phyloP scores from a whole-genome alignment of 2,888 invertebrate species.

The Sepioteuthis lessoniana region DNA sequence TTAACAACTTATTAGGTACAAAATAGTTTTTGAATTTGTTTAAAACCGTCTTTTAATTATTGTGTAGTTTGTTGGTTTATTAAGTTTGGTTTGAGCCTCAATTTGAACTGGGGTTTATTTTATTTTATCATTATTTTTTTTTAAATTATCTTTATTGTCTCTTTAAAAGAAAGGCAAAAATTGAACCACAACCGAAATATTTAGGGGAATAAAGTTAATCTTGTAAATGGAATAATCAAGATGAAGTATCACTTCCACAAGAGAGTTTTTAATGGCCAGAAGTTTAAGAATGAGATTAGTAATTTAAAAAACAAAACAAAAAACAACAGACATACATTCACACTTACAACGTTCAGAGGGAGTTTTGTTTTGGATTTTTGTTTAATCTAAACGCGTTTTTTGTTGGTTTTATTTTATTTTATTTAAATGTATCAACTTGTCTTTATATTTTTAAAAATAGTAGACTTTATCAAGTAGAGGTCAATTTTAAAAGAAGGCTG shows the following conservation, averaged over 20 bases:
- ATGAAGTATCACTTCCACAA: not conserved
- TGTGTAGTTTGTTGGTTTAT: not conserved
- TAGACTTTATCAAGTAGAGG: no score
- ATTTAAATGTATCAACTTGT: not conserved
- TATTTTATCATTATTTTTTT: not conserved
- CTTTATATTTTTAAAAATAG: no score
- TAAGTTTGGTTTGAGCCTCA: not conserved
- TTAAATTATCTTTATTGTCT: not conserved
- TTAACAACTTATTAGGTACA: not conserved
- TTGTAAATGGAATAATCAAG: not conserved
- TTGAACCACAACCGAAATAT: not conserved
- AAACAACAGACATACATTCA: no score
- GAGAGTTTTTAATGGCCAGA: no score
- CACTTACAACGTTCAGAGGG: no score
- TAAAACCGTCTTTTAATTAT: not conserved
- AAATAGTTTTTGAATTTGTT: not conserved
- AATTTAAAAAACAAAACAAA: no score
- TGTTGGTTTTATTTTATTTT: not conserved
- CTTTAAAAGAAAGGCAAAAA: not conserved
- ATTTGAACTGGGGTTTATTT: not conserved
- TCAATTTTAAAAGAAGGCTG: not conserved
- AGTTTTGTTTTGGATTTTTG: not conserved
- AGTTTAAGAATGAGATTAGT: no score
- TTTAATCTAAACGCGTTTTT: not conserved
- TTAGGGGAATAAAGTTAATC: not conserved